Conservation (phyloP, 2,797 vertebrate genomes). For the Gymnopithys bicolor region DNA sequence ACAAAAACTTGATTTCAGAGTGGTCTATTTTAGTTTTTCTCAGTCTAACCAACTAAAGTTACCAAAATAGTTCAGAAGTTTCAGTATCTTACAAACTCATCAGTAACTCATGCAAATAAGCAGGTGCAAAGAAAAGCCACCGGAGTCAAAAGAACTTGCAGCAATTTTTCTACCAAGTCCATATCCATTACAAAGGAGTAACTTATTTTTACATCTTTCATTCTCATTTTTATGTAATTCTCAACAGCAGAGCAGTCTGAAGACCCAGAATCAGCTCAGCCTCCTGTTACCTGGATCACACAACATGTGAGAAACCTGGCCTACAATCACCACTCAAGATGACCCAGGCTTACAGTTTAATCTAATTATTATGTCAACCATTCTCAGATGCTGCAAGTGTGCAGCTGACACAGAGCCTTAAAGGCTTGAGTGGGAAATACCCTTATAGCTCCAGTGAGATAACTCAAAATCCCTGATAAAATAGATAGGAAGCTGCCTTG, state of each 20-base stretch:
- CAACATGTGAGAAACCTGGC: not conserved
- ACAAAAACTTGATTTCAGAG: conserved; percentile 13
- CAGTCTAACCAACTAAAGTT: not conserved
- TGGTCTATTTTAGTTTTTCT: not conserved
- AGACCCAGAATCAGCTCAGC: not conserved
- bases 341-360: conserved; percentile 16
- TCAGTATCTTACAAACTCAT: not conserved
- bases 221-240: not conserved
- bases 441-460: not conserved
- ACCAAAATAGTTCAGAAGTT: not conserved
- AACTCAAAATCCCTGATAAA: not conserved
- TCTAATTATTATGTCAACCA: not conserved
- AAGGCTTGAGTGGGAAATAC: not conserved
- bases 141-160: not conserved
- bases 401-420: not conserved
- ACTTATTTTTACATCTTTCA: not conserved
- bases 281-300: not conserved
- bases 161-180: not conserved
- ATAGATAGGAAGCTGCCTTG: not conserved
- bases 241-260: not conserved
- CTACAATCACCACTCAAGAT: not conserved
- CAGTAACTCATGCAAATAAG: not conserved
- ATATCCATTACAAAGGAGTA: not conserved
- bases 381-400: not conserved
- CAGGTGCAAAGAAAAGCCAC: not conserved